phyloP scores from a whole-genome alignment of 2,797 vertebrate species.

The Micrastur ruficollis region DNA sequence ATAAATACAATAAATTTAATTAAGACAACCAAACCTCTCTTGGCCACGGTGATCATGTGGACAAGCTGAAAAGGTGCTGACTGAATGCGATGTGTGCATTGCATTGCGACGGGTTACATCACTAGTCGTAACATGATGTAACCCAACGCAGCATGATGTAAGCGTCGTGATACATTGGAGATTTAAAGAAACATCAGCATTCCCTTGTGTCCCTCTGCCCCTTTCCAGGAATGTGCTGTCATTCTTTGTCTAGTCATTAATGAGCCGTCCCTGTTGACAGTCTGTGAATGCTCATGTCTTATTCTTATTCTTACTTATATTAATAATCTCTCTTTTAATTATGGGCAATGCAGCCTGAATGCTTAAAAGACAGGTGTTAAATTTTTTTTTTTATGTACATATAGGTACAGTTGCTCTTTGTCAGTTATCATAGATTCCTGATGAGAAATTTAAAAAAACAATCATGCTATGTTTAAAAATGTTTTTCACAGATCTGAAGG shows the following conservation, averaged over 20 bases:
- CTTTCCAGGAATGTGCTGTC: background rate
- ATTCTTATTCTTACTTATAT: background rate
- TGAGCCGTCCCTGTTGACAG: background rate
- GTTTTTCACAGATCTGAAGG: background rate
- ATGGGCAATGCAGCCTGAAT: background rate
- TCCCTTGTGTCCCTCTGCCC: background rate
- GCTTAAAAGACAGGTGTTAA: background rate
- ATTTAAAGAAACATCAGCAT: conserved; percentile 7
- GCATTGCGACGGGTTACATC: conserved; percentile 67
- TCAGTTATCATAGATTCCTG: background rate
- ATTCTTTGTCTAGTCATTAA: background rate
- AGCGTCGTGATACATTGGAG: conserved; percentile 52
- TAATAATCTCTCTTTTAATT: background rate
- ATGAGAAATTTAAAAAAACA: background rate
- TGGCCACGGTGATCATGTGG: background rate
- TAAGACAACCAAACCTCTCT: background rate
- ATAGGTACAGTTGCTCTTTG: background rate
- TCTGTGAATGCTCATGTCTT: background rate
- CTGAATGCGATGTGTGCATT: conserved; percentile 48
- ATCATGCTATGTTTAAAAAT: background rate
- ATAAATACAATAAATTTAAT: background rate
- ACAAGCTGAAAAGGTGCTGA: background rate
- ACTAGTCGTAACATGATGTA: conserved; percentile 39
- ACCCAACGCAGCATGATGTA: conserved; percentile 51
- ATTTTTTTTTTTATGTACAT: background rate